Evolutionary conservation across 37 sponge, comb jelly and placozoan species (phyloP), one percentile per base, ranked within the genome.

Genomic region (Beroe forskalii): DNA sequence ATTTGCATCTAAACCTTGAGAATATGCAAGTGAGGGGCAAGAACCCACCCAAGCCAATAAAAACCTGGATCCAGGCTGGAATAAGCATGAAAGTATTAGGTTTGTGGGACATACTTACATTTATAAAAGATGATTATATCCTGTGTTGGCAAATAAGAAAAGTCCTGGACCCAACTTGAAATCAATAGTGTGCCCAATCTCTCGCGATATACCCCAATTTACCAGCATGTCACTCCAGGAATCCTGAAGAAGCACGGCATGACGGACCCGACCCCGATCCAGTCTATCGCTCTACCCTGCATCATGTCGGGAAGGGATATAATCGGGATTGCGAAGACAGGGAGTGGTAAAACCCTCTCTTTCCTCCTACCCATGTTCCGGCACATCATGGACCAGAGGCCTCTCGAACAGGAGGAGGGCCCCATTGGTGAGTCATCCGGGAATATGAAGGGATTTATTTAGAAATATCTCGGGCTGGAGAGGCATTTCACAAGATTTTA

Each of bases 301-400:
- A 92, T 96, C 92, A 98, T 98, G 99, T 95, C 95, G 1, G 99
- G 99, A 0, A 72, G 95, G 42, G 96, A 98, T 90, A 22, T 96
- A 41, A 96, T 98, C 28, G 99, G 99, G 23, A 96, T 96, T 30
- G 99, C 99, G 0, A 93, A 93, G 55, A 98, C 99, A 23, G 99
- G 99, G 0, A 98, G 99, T 92, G 99, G 99, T 22, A 98, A 98
- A 48, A 98, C 99, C 19, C 92, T 98, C 19, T 96, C 99, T 8
- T 98, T 98, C 75, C 91, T 98, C 20, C 90, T 98, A 60, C 99
- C 96, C 30, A 90, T 98, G 94, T 90, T 98, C 40, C 89, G 99
- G 0, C 99, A 98, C 62, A 91, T 98, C 24, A 41, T 95, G 60
- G 99, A 98, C 67, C 99, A 98, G 86, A 92, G 92, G 1, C 93